Percentiles rank a stretch among this genome's conserved stretches.
phyloP scores from a whole-genome alignment of 2,113 vertebrate genomes.

The Spea multiplicata region DNA sequence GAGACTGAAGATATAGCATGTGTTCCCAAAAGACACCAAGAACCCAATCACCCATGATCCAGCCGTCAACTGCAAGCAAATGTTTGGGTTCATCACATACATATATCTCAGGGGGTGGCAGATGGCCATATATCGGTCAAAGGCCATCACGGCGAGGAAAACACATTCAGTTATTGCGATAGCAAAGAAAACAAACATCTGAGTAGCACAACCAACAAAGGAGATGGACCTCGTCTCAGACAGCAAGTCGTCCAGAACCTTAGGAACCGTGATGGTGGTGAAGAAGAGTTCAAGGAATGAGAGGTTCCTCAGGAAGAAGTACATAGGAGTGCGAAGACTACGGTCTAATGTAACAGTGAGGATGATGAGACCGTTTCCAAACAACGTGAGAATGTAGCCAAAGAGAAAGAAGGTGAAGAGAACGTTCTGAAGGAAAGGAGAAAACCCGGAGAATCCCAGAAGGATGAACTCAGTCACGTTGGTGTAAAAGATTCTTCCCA shows the following conservation, averaged over 20 bases:
- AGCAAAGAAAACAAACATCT: slow-evolving; percentile 47
- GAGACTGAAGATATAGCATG: slow-evolving; percentile 23
- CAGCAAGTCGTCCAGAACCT: neutral
- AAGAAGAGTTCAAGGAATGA: slow-evolving; percentile 2
- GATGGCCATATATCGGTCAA: slow-evolving; percentile 52
- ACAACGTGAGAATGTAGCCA: neutral
- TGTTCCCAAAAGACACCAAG: slow-evolving; percentile 14
- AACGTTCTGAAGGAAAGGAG: neutral
- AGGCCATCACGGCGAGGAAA: slow-evolving; percentile 49
- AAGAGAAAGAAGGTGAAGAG: neutral
- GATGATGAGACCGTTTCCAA: slow-evolving; percentile 28
- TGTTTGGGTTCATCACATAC: neutral
- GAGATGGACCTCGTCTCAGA: slow-evolving; percentile 16
- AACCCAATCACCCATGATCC: slow-evolving; percentile 16
- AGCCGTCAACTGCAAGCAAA: slow-evolving; percentile 6
- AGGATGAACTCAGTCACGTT: neutral
- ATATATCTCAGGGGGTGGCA: slow-evolving; percentile 44
- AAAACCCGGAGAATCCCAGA: slow-evolving; percentile 12
- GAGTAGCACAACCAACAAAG: slow-evolving; percentile 3
- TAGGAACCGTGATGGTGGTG: slow-evolving; percentile 1
- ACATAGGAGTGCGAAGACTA: slow-evolving; percentile 14
- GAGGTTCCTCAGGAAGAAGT: slow-evolving; percentile 29
- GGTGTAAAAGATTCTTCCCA: neutral
- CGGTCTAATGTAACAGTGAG: neutral
- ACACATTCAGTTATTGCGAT: slow-evolving; percentile 19